Percentiles rank a stretch among this genome's conserved stretches.
These are phyloP conservation scores for Lagria hirta DNA, from an alignment of 2,888 invertebrate species.

Conservation along the genomic window DNA sequence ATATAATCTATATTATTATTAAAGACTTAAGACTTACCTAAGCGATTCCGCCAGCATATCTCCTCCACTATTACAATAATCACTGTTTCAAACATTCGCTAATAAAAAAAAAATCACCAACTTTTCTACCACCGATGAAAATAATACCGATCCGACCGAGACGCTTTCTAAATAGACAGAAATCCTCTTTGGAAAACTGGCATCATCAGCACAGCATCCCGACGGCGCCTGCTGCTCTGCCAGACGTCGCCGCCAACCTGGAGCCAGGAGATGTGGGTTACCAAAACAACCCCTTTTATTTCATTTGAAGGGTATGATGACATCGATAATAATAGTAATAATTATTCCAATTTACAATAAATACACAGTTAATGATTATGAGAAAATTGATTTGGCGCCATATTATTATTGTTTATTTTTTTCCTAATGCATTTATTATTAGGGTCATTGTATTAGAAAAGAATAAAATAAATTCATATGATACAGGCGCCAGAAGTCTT, in stretches of 20 bases:
- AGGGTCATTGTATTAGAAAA: too few relatives aligned
- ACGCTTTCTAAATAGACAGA: conserved; percentile 1
- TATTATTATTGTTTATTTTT: too few relatives aligned
- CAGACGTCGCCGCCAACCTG: conserved; percentile 3
- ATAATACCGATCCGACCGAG: background rate
- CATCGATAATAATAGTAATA: conserved; percentile 1
- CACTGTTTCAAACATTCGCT: background rate
- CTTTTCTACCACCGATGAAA: background rate
- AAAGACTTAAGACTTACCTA: background rate
- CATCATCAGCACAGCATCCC: conserved; percentile 6
- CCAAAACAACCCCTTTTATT: conserved; percentile 4
- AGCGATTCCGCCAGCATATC: conserved; percentile 3
- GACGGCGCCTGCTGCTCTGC: conserved; percentile 2
- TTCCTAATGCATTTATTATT: too few relatives aligned
- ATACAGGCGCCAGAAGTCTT: too few relatives aligned
- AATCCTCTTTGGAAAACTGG: conserved; percentile 3
- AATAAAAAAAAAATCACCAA: background rate
- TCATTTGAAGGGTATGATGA: background rate
- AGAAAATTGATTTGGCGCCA: too few relatives aligned
- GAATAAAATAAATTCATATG: too few relatives aligned
- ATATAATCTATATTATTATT: background rate
- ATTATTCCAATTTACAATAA: too few relatives aligned
- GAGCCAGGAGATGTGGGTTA: conserved; percentile 3
- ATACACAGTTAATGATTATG: too few relatives aligned
- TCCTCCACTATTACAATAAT: background rate